phyloP scores from a whole-genome alignment of 2,888 invertebrate genomes.

The Lamellibrachia satsuma region DNA sequence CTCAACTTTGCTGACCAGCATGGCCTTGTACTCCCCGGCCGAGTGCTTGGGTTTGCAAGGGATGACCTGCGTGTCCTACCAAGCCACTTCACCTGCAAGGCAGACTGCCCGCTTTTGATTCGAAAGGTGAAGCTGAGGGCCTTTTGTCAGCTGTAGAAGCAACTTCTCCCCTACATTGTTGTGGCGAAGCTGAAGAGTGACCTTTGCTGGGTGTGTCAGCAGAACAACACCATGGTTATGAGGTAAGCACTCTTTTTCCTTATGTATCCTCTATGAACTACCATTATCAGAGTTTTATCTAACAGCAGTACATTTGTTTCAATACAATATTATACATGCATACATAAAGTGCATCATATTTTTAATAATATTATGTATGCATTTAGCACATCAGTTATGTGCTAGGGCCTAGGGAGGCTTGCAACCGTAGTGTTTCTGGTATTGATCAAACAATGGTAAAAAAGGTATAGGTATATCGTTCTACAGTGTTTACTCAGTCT shows the following conservation, averaged over 20 bases:
- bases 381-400: no score
- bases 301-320: neutral
- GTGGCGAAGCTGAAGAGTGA: neutral
- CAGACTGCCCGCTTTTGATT: neutral
- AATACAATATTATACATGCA: neutral
- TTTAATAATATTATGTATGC: no score
- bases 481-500: neutral
- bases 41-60: no score
- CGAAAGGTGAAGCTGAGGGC: neutral
- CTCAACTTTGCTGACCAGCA: no score
- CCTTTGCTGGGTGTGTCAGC: neutral
- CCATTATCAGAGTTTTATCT: neutral
- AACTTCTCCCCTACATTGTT: neutral
- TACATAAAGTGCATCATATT: neutral
- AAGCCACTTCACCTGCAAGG: no score
- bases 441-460: neutral
- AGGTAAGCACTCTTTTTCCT: neutral
- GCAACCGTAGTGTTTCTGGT: neutral
- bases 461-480: neutral
- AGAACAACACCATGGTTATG: neutral
- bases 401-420: no score
- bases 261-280: neutral
- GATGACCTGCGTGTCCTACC: no score
- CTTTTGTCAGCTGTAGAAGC: neutral
- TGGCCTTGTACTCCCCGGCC: no score